Percentiles rank a stretch among this genome's conserved stretches.
phyloP scores from a whole-genome alignment of 2,797 vertebrate genomes.

The Bovichtus variegatus region DNA sequence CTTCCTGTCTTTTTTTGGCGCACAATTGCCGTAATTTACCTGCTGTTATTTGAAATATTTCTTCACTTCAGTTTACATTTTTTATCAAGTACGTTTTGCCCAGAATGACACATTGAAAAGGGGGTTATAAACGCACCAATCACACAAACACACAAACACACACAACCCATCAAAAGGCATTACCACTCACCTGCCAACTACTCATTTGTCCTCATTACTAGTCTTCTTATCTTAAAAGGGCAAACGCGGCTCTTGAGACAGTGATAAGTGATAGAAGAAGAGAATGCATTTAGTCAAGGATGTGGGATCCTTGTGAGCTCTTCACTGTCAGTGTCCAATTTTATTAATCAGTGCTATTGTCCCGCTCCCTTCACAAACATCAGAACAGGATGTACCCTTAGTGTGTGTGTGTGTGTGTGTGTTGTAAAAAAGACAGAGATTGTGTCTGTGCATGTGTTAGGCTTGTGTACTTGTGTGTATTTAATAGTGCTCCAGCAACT shows the following conservation, averaged over 20 bases:
- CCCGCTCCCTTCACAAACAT: conserved; percentile 1
- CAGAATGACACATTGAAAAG: neutral
- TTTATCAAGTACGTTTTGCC: neutral
- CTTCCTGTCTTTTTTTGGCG: neutral
- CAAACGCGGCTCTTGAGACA: conserved; percentile 56
- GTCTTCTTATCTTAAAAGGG: conserved; percentile 16
- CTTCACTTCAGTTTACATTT: neutral
- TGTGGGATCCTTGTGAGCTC: conserved; percentile 40
- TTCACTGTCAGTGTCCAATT: conserved; percentile 32
- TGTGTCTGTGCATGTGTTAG: neutral
- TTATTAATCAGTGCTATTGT: conserved; percentile 70
- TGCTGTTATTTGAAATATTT: conserved; percentile 11
- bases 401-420: neutral
- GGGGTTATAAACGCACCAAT: neutral
- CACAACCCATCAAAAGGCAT: conserved; percentile 28
- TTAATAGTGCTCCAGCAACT: neutral
- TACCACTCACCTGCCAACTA: conserved; percentile 20
- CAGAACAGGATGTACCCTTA: conserved; percentile 2
- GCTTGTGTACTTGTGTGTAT: neutral
- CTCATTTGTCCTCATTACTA: conserved; percentile 23
- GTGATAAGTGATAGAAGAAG: conserved; percentile 26
- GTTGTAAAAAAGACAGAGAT: neutral
- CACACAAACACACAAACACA: conserved; percentile 9
- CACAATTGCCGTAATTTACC: neutral
- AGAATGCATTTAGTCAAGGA: conserved; percentile 38